phyloP scores from a whole-genome alignment of 2,113 vertebrate genomes.

The Rostratula benghalensis region DNA sequence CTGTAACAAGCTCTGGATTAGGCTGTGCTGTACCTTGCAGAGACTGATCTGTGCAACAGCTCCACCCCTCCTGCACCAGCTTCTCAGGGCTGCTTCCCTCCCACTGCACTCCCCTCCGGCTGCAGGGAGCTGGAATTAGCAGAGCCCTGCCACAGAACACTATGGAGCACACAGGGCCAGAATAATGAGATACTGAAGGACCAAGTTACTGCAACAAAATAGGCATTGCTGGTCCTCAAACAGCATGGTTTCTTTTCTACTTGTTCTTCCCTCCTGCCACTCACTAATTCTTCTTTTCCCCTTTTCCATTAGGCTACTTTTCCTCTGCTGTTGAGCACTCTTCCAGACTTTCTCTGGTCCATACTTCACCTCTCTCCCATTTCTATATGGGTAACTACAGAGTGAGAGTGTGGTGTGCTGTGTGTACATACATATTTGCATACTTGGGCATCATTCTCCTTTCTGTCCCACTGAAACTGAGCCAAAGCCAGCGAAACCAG shows the following conservation, averaged over 20 bases:
- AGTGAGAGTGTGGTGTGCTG: neutral
- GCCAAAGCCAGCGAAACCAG: neutral
- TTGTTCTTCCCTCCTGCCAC: neutral
- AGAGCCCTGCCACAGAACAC: neutral
- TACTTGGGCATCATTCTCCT: neutral
- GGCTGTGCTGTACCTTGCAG: slow-evolving; percentile 6
- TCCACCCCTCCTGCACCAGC: neutral
- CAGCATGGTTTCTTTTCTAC: neutral
- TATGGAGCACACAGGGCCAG: neutral
- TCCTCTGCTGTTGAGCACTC: neutral
- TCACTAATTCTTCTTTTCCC: neutral
- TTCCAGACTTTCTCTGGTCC: neutral
- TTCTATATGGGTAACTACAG: neutral
- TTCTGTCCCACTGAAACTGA: neutral
- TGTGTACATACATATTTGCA: neutral
- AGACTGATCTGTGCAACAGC: neutral
- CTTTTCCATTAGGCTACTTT: neutral
- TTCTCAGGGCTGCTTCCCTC: neutral
- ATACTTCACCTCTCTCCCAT: neutral
- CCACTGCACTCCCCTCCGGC: no score
- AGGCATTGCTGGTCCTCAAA: neutral
- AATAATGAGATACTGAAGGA: neutral
- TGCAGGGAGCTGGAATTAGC: neutral
- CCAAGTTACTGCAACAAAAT: neutral
- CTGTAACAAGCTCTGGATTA: neutral